A percentile compares a stretch with the other conserved stretches of the same genome.
Evolutionary conservation across 2,113 vertebrate genomes (phyloP).

Genomic region (Larimichthys polyactis): DNA sequence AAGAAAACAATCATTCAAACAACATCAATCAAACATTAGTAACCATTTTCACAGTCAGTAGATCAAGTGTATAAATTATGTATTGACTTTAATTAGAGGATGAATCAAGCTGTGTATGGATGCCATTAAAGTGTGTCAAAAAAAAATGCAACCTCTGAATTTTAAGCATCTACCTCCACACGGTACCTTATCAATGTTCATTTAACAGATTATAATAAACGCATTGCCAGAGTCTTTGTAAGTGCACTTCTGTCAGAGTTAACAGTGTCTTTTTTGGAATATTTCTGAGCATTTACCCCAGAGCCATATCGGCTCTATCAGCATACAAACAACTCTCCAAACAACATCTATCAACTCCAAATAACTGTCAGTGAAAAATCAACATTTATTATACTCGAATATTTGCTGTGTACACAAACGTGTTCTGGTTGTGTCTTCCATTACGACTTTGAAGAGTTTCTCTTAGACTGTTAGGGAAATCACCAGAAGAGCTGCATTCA

Average conservation of each 20-base stretch:
- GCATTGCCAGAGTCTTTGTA: slow-evolving; percentile 6
- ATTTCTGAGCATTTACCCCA: slow-evolving; percentile 53
- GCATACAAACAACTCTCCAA: slow-evolving; percentile 70
- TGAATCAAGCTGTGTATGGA: not conserved
- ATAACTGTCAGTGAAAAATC: slow-evolving; percentile 68
- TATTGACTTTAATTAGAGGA: not conserved
- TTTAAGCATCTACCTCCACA: slow-evolving; percentile 5
- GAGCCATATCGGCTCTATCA: slow-evolving; percentile 70
- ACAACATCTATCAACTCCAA: slow-evolving; percentile 65
- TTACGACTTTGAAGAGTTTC: slow-evolving; percentile 54
- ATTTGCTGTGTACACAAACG: slow-evolving; percentile 63
- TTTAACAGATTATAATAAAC: slow-evolving; percentile 56
- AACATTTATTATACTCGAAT: slow-evolving; percentile 68
- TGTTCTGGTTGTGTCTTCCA: slow-evolving; percentile 42
- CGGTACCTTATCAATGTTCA: slow-evolving; percentile 47
- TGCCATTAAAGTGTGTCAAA: not conserved
- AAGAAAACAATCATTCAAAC: not conserved
- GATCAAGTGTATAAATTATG: not conserved
- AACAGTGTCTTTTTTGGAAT: slow-evolving; percentile 55
- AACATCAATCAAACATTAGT: not conserved
- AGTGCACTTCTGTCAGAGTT: slow-evolving; percentile 28
- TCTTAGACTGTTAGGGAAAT: slow-evolving; percentile 41
- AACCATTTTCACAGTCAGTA: not conserved
- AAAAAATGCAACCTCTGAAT: not conserved
- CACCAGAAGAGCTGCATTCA: slow-evolving; percentile 25